Conservation (phyloP, 2,797 vertebrate genomes). For the Balearica regulorum region DNA sequence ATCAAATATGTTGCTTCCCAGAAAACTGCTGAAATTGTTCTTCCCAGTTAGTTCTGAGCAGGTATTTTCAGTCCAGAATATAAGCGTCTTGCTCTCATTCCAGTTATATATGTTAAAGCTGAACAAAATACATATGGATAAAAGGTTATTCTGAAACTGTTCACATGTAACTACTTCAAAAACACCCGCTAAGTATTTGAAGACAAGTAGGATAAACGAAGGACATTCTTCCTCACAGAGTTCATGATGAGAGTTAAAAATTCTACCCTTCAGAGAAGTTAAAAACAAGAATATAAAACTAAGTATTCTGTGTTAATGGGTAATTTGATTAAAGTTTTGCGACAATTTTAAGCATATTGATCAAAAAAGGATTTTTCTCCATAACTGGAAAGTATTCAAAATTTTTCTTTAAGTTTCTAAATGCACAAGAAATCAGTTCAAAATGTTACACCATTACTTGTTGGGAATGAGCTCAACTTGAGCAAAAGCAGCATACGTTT, state of each 20-base stretch:
- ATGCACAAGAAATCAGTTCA: neutral
- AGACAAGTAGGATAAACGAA: neutral
- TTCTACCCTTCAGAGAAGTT: neutral
- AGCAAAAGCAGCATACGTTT: conserved; percentile 42
- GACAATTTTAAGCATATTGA: neutral
- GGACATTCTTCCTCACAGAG: neutral
- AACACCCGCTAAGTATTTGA: neutral
- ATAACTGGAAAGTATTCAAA: neutral
- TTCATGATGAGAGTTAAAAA: neutral
- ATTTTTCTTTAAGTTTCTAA: neutral
- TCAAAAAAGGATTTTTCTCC: neutral
- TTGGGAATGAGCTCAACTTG: conserved; percentile 54
- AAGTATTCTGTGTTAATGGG: neutral
- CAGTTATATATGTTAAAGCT: neutral
- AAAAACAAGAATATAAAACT: neutral
- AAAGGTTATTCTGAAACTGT: neutral
- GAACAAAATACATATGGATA: neutral
- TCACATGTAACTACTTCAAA: neutral
- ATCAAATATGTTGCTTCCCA: neutral
- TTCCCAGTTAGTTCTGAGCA: neutral
- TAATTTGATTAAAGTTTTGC: neutral
- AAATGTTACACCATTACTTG: conserved; percentile 13
- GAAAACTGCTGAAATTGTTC: neutral
- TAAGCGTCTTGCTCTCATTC: neutral
- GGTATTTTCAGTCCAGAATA: neutral